phyloP scores from a whole-genome alignment of 2,113 vertebrate genomes.

The Muntiacus muntjak region DNA sequence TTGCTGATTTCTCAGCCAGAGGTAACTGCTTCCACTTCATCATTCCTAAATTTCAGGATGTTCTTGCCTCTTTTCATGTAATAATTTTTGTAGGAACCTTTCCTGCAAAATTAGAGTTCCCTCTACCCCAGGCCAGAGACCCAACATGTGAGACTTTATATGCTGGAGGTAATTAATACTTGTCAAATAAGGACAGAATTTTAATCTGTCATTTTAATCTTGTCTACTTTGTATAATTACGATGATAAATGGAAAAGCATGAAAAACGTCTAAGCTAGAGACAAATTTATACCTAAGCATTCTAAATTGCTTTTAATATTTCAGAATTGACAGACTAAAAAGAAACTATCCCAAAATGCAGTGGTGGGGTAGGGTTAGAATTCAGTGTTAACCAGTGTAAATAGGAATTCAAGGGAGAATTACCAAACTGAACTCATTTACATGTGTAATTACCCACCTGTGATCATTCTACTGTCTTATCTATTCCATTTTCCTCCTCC shows the following conservation, averaged over 20 bases:
- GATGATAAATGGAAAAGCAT: background rate
- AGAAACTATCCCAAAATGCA: background rate
- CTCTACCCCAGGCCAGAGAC: background rate
- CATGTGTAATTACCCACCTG: conserved; percentile 50
- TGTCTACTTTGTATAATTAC: background rate
- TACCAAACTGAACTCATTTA: conserved; percentile 18
- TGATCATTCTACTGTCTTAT: background rate
- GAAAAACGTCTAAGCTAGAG: background rate
- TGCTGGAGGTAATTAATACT: background rate
- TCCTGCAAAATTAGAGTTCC: background rate
- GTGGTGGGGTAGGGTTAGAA: background rate
- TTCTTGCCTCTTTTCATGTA: background rate
- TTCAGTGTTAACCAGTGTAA: background rate
- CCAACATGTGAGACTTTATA: background rate
- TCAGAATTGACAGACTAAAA: conserved; percentile 18
- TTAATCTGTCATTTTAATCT: background rate
- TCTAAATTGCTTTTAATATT: conserved; percentile 12
- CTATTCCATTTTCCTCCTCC: conserved; percentile 9
- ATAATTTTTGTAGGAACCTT: background rate
- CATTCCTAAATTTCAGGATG: background rate
- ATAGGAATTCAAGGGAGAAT: background rate
- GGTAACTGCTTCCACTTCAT: background rate
- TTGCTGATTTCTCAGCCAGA: background rate
- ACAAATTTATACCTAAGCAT: background rate
- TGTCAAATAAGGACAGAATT: background rate